Percentiles rank a stretch among this genome's conserved stretches.
phyloP scores from a whole-genome alignment of 2,113 vertebrate genomes.

The Telmatochromis sp. region DNA sequence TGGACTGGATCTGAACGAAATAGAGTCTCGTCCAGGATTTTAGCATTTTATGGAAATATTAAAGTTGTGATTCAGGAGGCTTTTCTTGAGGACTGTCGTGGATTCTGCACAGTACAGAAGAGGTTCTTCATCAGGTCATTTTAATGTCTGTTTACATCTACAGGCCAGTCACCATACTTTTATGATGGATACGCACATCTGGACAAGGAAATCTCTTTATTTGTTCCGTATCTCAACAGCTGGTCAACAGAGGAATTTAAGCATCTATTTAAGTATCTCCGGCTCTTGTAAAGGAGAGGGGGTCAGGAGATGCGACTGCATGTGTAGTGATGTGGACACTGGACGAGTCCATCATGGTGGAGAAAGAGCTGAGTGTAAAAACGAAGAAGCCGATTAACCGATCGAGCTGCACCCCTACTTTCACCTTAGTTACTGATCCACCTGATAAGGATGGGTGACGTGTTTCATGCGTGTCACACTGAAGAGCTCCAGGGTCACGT shows the following conservation, averaged over 20 bases:
- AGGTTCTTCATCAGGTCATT: neutral
- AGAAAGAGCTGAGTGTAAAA: neutral
- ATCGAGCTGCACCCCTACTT: neutral
- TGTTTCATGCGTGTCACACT: accelerated
- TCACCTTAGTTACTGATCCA: neutral
- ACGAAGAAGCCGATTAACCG: accelerated
- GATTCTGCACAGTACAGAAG: neutral
- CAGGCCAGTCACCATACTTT: accelerated
- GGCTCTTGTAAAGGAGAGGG: neutral
- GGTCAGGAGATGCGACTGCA: neutral
- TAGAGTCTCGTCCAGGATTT: neutral
- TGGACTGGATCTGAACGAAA: neutral
- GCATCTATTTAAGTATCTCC: neutral
- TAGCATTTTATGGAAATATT: neutral
- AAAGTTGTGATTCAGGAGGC: neutral
- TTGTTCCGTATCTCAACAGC: neutral
- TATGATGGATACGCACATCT: neutral
- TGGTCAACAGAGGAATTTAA: neutral
- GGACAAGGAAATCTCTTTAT: neutral
- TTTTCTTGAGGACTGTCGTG: neutral
- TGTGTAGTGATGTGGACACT: neutral
- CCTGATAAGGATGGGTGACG: accelerated
- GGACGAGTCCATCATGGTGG: neutral
- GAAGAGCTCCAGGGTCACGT: accelerated
- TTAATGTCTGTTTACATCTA: neutral